Evolutionary conservation across 2,797 vertebrate genomes (phyloP), one percentile per base, ranked within the genome.

Genomic region (Chaetophractus vellerosus): DNA sequence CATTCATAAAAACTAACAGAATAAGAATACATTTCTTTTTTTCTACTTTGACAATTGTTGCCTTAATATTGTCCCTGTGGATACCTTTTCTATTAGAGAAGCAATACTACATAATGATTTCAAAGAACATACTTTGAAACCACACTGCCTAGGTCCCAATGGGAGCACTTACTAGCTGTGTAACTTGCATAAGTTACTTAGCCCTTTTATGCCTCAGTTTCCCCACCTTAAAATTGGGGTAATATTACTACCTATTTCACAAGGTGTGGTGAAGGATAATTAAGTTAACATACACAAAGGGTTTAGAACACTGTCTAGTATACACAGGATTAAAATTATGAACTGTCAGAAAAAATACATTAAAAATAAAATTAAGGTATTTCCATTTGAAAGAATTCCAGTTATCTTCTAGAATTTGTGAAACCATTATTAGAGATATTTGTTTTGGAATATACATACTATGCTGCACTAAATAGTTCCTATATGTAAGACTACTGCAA

Each of bases 281-380:
- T 74, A 36, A 89, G 24, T 69, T 64, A 80, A 69, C 10, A 26
- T 3, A 61, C 1, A 2, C 12, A 36, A 84, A 93, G 45, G 45
- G 45, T 45, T 45, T 45, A 45, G 45, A 45, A 45, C 45, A 45
- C 45, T 52, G 16, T 28, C 8, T 87, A n/a, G 5, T 21, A 78
- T 28, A 59, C 4, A 78, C 21, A 57, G 31, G n/a, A 66, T 33
- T 72, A 83, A 48, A 80, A 90, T 82, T 87, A 52, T 15, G 24
- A 86, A 18, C 6, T 84, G 59, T 21, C 75, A 85, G 24, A 52
- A 26, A 86, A 90, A 94, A 55, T 50, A 57, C 1, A 69, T 69
- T 18, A 88, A 64, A 95, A 91, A 85, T 68, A 92, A 81, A 90
- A 74, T 69, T 59, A 75, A 68, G 23, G 12, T 83, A 64, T 90